Evolutionary conservation across 2,113 vertebrate species (phyloP).

Genomic region (Callopanchax toddi): DNA sequence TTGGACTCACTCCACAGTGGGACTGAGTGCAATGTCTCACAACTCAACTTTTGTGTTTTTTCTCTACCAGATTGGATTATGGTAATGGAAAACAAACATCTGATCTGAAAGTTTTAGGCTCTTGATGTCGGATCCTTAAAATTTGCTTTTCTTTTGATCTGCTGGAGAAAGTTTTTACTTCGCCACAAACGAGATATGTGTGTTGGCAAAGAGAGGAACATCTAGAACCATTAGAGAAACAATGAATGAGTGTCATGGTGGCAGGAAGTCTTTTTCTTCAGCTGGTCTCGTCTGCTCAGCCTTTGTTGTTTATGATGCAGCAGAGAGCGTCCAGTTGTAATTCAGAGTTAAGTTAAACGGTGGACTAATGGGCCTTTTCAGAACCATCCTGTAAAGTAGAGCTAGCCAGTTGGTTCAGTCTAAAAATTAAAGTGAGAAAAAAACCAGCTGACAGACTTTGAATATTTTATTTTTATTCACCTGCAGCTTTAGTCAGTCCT

Average conservation of each 20-base stretch:
- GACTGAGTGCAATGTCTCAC: constrained; percentile 26
- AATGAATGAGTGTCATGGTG: background rate
- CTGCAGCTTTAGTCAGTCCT: no score
- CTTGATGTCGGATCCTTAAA: constrained; percentile 46
- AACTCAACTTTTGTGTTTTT: constrained; percentile 44
- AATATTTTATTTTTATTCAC: no score
- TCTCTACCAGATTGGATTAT: constrained; percentile 58
- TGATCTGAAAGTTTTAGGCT: constrained; percentile 59
- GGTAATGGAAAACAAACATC: constrained; percentile 29
- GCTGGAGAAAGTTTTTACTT: background rate
- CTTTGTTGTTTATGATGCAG: no score
- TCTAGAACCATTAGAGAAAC: background rate
- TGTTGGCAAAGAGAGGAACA: constrained; percentile 19
- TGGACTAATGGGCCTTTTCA: no score
- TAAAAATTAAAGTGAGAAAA: no score
- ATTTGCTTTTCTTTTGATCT: constrained; percentile 25
- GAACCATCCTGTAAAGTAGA: no score
- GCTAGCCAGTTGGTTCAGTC: no score
- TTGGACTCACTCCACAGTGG: constrained; percentile 32
- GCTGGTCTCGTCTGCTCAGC: no score
- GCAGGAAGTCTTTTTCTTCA: no score
- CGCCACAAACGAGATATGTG: constrained; percentile 33
- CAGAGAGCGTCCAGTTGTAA: no score
- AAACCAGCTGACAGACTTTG: no score
- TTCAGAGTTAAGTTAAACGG: no score